A percentile compares a stretch with the other conserved stretches of the same genome.
Evolutionary conservation across 2,888 invertebrate species (phyloP).

Genomic region (Eupithecia vulgata): DNA sequence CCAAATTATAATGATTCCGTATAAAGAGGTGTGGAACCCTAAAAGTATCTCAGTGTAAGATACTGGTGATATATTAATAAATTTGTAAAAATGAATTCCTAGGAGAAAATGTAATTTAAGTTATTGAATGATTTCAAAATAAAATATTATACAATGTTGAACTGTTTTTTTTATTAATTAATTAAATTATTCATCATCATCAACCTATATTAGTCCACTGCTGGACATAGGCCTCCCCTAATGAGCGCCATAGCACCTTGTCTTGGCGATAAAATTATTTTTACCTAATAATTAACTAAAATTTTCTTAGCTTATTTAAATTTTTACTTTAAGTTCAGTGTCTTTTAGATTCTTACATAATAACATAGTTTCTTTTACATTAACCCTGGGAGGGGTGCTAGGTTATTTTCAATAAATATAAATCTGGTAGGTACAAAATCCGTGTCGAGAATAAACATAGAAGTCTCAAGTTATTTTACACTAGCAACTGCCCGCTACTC

Average conservation of each 20-base stretch:
- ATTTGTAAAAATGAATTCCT: conserved; percentile 23
- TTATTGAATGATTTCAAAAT: conserved; percentile 32
- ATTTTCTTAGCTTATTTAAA: too few species aligned
- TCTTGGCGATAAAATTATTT: too few species aligned
- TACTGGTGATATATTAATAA: conserved; percentile 17
- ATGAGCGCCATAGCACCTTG: too few species aligned
- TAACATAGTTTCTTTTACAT: neutral
- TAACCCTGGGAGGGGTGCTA: neutral
- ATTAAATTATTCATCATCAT: too few species aligned
- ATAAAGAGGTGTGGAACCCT: neutral
- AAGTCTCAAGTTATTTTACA: too few species aligned
- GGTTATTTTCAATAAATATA: too few species aligned
- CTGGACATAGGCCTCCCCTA: too few species aligned
- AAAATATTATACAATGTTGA: conserved; percentile 35
- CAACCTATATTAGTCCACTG: too few species aligned
- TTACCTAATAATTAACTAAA: too few species aligned
- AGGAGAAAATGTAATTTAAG: conserved; percentile 26
- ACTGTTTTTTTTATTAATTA: conserved; percentile 5
- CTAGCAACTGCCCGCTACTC: too few species aligned
- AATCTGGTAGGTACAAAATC: too few species aligned
- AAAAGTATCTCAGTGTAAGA: conserved; percentile 14
- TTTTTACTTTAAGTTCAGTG: neutral
- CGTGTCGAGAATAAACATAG: too few species aligned
- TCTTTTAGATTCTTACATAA: neutral
- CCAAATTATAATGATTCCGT: neutral